Conservation (phyloP, 2,113 vertebrate species). For the Protobothrops flavoviridis region DNA sequence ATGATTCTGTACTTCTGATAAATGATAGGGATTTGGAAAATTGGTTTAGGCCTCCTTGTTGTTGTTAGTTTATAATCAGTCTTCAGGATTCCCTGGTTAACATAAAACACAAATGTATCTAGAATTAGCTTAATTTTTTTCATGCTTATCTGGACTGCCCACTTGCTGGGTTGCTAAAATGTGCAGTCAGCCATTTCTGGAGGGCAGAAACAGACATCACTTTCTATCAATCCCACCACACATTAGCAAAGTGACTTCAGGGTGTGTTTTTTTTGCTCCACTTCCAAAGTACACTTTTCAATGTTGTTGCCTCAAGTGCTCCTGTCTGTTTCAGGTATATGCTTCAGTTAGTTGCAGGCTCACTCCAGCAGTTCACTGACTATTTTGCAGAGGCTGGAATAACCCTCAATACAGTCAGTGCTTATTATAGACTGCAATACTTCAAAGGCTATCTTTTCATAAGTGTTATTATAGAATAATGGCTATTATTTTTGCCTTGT, state of each 20-base stretch:
- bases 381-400: not conserved
- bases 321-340: not conserved
- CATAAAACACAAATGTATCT: not conserved
- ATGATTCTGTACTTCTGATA: not conserved
- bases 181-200: not conserved
- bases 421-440: not conserved
- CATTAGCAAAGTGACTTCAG: not conserved
- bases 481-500: not conserved
- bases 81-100: not conserved
- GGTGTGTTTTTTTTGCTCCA: not conserved
- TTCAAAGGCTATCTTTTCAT: not conserved
- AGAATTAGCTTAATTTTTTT: not conserved
- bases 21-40: not conserved
- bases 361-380: not conserved
- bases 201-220: not conserved
- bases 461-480: not conserved
- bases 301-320: not conserved
- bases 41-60: not conserved
- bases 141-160: not conserved
- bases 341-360: not conserved
- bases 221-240: not conserved
- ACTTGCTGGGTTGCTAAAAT: not conserved
- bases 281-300: not conserved
- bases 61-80: not conserved
- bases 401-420: not conserved